phyloP scores from a whole-genome alignment of 2,113 vertebrate species.

The Anarrhichthys ocellatus region DNA sequence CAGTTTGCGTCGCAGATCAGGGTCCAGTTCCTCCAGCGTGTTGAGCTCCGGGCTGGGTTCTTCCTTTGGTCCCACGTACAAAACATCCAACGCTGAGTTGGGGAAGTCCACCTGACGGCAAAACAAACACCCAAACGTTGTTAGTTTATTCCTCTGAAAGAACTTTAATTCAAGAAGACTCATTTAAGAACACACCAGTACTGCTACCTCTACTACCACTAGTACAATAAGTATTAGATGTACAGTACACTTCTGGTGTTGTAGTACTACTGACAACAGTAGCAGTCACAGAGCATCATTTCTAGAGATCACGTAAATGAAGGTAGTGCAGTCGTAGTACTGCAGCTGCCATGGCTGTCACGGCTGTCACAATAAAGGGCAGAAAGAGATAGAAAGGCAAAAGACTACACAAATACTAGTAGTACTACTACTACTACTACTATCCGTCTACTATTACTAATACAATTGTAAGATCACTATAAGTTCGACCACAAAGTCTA shows the following conservation, averaged over 20 bases:
- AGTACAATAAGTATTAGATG: neutral
- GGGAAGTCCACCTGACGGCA: conserved; percentile 92
- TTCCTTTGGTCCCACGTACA: conserved; percentile 89
- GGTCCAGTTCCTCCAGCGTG: conserved; percentile 88
- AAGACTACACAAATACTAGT: neutral
- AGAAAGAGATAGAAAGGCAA: neutral
- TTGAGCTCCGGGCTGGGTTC: conserved; percentile 76
- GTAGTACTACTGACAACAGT: neutral
- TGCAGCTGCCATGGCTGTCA: too few relatives aligned
- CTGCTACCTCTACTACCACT: neutral
- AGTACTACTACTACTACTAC: neutral
- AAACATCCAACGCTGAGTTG: conserved; percentile 85
- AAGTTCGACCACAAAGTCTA: neutral
- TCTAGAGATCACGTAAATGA: neutral
- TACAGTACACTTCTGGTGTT: neutral
- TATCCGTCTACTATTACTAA: neutral
- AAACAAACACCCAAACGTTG: neutral
- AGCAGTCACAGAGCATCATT: neutral
- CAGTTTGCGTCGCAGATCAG: conserved; percentile 85
- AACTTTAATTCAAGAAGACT: neutral
- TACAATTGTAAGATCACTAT: neutral
- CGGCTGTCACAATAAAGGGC: too few relatives aligned
- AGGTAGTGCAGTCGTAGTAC: neutral
- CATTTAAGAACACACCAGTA: neutral
- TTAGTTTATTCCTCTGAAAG: neutral